phyloP scores from a whole-genome alignment of 2,113 vertebrate genomes.

The Perccottus glenii region DNA sequence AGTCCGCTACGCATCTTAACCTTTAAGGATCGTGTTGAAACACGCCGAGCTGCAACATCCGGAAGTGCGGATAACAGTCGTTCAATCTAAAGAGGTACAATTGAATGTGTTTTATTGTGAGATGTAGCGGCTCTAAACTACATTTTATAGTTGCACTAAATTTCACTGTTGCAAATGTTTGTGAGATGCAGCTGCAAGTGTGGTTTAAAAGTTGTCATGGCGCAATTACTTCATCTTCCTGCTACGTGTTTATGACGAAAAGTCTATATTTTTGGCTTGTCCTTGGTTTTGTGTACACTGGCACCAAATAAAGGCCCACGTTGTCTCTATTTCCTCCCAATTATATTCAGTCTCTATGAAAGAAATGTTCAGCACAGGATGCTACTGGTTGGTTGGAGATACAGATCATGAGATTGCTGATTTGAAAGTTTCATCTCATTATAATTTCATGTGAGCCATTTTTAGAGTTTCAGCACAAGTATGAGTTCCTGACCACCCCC shows the following conservation, averaged over 20 bases:
- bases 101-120: neutral
- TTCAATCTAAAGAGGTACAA: conserved; percentile 23
- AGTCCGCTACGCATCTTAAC: conserved; percentile 4
- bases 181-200: neutral
- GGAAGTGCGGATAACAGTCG: conserved; percentile 50
- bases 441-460: too few species aligned
- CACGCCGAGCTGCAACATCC: conserved; percentile 2
- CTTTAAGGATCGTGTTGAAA: neutral
- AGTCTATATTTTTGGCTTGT: conserved; percentile 25
- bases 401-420: too few species aligned
- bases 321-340: too few species aligned
- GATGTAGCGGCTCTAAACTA: too few species aligned
- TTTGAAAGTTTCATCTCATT: too few species aligned
- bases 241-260: conserved; percentile 8
- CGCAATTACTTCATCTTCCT: conserved; percentile 8
- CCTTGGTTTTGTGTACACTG: neutral
- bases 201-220: neutral
- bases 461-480: too few species aligned
- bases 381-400: too few species aligned
- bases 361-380: too few species aligned
- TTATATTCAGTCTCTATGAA: too few species aligned
- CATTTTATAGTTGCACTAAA: neutral
- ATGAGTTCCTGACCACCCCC: too few species aligned
- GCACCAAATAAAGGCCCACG: too few species aligned
- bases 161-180: neutral